Conservation (phyloP, 2,888 invertebrate genomes). For the Agrenia bidenticulata region DNA sequence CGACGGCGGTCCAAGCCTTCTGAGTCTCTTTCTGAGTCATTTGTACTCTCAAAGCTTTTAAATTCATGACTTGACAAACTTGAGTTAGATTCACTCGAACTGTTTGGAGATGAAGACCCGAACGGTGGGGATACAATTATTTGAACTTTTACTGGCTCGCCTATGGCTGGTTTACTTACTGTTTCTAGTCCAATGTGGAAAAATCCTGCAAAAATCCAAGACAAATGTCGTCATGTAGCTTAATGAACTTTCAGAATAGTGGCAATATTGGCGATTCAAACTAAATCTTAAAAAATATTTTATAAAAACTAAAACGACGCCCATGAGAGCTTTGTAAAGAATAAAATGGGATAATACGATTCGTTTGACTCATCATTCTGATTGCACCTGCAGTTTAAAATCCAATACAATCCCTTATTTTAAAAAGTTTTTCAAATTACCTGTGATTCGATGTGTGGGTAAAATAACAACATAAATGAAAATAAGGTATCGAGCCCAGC, state of each 20-base stretch:
- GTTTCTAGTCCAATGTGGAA: conserved; percentile 42
- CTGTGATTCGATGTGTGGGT: too few relatives aligned
- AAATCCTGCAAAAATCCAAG: conserved; percentile 23
- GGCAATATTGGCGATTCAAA: too few relatives aligned
- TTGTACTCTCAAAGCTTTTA: background rate
- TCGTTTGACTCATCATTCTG: too few relatives aligned
- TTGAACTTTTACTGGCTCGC: conserved; percentile 42
- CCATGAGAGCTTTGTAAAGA: too few relatives aligned
- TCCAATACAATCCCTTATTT: too few relatives aligned
- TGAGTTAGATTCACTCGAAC: background rate
- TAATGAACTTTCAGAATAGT: too few relatives aligned
- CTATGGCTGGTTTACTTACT: conserved; percentile 31
- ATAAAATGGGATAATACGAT: too few relatives aligned
- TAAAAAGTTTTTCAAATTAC: too few relatives aligned
- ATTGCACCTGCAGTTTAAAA: too few relatives aligned
- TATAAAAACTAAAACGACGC: too few relatives aligned
- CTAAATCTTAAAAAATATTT: too few relatives aligned
- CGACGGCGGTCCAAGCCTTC: conserved; percentile 28
- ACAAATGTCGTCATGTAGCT: too few relatives aligned
- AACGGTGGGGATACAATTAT: conserved; percentile 34
- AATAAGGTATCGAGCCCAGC: background rate
- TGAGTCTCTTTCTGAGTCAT: background rate
- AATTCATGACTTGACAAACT: background rate
- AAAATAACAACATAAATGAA: background rate
- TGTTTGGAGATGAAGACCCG: conserved; percentile 12